These are phyloP conservation scores for Hydractinia echinata DNA, from an alignment of 30 jellyfish, hydroid and myxozoan species.

Conservation along the genomic window DNA sequence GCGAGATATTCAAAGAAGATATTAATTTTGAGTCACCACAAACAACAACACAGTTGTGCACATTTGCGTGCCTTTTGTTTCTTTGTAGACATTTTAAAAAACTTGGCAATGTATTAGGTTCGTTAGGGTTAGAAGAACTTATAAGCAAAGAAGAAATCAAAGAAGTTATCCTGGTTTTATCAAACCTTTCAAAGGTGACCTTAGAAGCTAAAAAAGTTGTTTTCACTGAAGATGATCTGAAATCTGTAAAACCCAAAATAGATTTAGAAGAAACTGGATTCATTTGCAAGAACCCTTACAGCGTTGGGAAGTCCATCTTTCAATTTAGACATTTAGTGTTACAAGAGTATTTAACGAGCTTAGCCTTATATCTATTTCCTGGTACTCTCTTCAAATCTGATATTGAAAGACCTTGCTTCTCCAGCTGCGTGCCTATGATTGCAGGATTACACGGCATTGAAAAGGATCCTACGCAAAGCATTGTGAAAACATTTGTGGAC, in stretches of 20 bases:
- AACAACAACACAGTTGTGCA: not conserved
- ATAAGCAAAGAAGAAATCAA: not conserved
- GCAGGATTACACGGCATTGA: slow-evolving; percentile 8
- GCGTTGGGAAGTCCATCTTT: not conserved
- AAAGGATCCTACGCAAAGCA: not conserved
- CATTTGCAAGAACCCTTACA: not conserved
- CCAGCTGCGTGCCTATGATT: slow-evolving; percentile 12
- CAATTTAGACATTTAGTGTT: not conserved
- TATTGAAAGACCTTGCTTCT: not conserved
- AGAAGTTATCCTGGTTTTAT: not conserved
- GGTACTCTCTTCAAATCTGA: not conserved
- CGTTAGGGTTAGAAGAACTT: not conserved
- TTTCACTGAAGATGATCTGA: slow-evolving; percentile 3
- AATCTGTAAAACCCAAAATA: not conserved
- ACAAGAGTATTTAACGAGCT: slow-evolving; percentile 7
- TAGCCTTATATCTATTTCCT: not conserved
- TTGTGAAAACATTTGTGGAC: too few relatives aligned
- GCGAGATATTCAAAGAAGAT: slow-evolving; percentile 5
- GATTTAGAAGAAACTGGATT: slow-evolving; percentile 4
- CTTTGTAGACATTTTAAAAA: not conserved
- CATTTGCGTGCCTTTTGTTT: not conserved
- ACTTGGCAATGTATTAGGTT: not conserved
- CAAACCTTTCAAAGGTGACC: not conserved
- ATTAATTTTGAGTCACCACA: not conserved
- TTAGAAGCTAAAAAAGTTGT: not conserved